These are phyloP conservation scores for Apotomis capreana DNA, from an alignment of 2,888 invertebrate species.

Conservation along the genomic window DNA sequence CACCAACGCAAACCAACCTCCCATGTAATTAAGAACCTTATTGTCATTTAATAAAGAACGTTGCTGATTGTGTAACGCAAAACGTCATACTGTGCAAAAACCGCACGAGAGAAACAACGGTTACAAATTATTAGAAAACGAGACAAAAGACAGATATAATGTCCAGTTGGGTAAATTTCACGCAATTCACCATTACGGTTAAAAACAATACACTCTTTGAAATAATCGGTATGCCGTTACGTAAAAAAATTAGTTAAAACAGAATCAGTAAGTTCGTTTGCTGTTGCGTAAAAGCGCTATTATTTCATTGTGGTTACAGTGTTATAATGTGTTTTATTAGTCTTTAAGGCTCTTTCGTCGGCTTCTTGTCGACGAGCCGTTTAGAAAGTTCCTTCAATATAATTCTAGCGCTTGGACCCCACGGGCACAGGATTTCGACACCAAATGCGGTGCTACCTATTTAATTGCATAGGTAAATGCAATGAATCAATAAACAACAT, in stretches of 20 bases:
- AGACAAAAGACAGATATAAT: slow-evolving; percentile 55
- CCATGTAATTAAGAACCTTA: slow-evolving; percentile 41
- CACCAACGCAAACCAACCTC: not conserved
- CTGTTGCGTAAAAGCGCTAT: slow-evolving; percentile 17
- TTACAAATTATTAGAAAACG: slow-evolving; percentile 41
- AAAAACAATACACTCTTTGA: slow-evolving; percentile 36
- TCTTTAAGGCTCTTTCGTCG: too few species aligned
- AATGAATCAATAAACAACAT: too few species aligned
- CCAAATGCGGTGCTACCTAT: too few species aligned
- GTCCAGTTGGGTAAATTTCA: slow-evolving; percentile 56
- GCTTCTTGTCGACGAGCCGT: too few species aligned
- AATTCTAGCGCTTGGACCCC: too few species aligned
- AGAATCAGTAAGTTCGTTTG: slow-evolving; percentile 18
- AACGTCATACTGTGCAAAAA: slow-evolving; percentile 66
- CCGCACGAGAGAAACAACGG: slow-evolving; percentile 59
- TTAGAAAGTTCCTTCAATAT: too few species aligned
- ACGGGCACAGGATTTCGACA: too few species aligned
- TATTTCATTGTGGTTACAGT: slow-evolving; percentile 6
- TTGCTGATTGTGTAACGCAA: not conserved
- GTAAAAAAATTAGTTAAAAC: slow-evolving; percentile 4
- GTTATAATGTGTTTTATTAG: too few species aligned
- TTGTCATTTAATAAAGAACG: slow-evolving; percentile 23
- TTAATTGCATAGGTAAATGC: too few species aligned
- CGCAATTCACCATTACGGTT: slow-evolving; percentile 52
- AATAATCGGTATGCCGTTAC: slow-evolving; percentile 21